Percentiles rank a stretch among this genome's conserved stretches.
Conservation (phyloP, 1,140 invertebrate species). For the Anoplophora glabripennis region DNA sequence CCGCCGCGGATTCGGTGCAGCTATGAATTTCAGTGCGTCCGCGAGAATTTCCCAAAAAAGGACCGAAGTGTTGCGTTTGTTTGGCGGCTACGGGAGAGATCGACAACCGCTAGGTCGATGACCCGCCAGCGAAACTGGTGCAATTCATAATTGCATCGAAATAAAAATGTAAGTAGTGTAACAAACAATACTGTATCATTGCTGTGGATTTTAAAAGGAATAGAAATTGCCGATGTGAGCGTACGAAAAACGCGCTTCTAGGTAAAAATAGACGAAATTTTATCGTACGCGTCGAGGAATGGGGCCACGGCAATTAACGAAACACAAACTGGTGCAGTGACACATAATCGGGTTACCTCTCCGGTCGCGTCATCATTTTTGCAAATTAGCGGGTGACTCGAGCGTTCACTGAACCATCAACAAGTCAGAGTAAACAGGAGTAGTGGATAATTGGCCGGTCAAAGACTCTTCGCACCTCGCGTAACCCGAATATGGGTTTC, state of each 20-base stretch:
- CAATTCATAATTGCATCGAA: conserved; percentile 22
- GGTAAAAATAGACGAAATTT: too few relatives aligned
- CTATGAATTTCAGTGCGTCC: too few relatives aligned
- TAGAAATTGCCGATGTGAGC: too few relatives aligned
- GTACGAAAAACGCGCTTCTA: too few relatives aligned
- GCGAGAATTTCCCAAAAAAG: conserved; percentile 2
- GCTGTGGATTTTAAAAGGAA: background rate
- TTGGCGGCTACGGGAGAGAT: background rate
- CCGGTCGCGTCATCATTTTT: conserved; percentile 23
- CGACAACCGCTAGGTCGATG: conserved; percentile 10
- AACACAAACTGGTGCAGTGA: conserved; percentile 14
- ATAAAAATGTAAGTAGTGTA: conserved; percentile 33
- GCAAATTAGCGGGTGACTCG: conserved; percentile 21
- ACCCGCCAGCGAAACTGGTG: conserved; percentile 20
- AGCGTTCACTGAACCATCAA: conserved; percentile 4
- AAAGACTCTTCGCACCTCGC: conserved; percentile 36
- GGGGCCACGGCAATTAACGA: conserved; percentile 26
- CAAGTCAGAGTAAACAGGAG: background rate
- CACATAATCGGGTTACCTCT: conserved; percentile 12
- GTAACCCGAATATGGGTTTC: conserved; percentile 38
- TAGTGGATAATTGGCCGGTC: conserved; percentile 37
- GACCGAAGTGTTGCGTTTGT: background rate
- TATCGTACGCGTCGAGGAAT: conserved; percentile 20
- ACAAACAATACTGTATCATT: conserved; percentile 18
- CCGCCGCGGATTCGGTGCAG: background rate